A percentile compares a stretch with the other conserved stretches of the same genome.
Conservation (phyloP, 1,140 invertebrate genomes). For the Batillaria attramentaria region DNA sequence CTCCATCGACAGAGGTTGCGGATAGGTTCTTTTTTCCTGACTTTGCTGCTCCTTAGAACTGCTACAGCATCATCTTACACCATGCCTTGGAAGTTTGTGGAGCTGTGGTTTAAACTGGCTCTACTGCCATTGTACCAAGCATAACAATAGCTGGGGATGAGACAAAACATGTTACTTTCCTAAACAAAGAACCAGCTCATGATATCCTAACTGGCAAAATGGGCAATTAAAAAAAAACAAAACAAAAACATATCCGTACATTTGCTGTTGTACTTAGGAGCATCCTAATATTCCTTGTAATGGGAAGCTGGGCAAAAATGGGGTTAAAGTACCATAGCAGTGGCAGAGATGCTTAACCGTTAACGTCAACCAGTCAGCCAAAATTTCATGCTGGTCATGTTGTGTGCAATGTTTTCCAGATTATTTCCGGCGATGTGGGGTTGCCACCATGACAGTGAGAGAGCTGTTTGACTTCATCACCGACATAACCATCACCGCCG, state of each 20-base stretch:
- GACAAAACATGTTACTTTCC: too few species aligned
- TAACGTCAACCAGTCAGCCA: not conserved
- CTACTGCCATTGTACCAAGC: too few species aligned
- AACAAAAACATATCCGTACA: too few species aligned
- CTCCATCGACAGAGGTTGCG: not conserved
- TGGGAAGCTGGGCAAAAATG: too few species aligned
- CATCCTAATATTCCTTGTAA: not conserved
- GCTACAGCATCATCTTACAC: not conserved
- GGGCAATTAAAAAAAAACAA: too few species aligned
- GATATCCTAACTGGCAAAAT: too few species aligned
- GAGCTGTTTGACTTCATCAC: constrained; percentile 97
- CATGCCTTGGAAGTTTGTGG: not conserved
- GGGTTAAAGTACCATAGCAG: too few species aligned
- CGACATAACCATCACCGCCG: constrained; percentile 86
- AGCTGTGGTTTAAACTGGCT: too few species aligned
- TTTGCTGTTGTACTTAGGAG: too few species aligned
- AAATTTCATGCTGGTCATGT: not conserved
- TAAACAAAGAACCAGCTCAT: too few species aligned
- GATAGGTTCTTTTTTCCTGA: not conserved
- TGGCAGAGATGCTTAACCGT: too few species aligned
- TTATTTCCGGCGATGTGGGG: constrained; percentile 92
- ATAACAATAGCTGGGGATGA: too few species aligned
- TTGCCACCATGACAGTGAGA: constrained; percentile 90
- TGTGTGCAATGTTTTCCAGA: constrained; percentile 74
- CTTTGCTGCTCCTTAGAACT: not conserved